Evolutionary conservation across 2,113 vertebrate species (phyloP).

Genomic region (Elephantulus edwardii): DNA sequence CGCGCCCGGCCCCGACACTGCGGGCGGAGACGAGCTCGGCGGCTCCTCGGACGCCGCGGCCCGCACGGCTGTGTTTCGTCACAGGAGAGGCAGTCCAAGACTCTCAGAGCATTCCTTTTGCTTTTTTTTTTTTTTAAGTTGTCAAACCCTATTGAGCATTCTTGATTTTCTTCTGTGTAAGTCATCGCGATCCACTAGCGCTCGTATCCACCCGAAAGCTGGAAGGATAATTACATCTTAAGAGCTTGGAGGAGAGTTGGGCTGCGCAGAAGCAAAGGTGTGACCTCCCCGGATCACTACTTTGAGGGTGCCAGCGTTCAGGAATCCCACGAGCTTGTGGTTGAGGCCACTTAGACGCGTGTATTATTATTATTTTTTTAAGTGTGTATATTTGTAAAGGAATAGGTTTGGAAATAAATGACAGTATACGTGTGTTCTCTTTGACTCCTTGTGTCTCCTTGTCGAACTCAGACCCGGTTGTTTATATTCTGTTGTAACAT

Average conservation of each 20-base stretch:
- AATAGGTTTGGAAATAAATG: neutral
- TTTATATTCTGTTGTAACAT: neutral
- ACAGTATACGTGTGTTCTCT: neutral
- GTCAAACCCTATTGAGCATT: slow-evolving; percentile 14
- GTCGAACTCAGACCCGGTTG: neutral
- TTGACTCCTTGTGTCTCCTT: neutral
- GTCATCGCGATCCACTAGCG: neutral
- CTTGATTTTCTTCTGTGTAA: neutral
- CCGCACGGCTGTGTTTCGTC: slow-evolving; percentile 64
- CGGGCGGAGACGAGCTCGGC: neutral
- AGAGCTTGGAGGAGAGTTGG: slow-evolving; percentile 38
- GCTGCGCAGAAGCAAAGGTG: slow-evolving; percentile 33
- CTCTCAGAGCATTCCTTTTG: slow-evolving; percentile 45
- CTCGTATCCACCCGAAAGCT: neutral
- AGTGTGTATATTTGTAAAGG: too few species aligned
- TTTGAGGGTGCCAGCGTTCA: neutral
- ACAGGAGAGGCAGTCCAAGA: slow-evolving; percentile 35
- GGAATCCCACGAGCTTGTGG: neutral
- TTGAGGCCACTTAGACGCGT: neutral
- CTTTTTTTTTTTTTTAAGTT: slow-evolving; percentile 44
- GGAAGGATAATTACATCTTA: neutral
- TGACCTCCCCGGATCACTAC: slow-evolving; percentile 10
- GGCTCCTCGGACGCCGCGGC: neutral
- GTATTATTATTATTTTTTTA: too few species aligned
- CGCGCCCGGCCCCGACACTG: neutral